These are phyloP conservation scores for Tylochromis polylepis DNA, from an alignment of 2,113 vertebrate genomes.

Conservation along the genomic window DNA sequence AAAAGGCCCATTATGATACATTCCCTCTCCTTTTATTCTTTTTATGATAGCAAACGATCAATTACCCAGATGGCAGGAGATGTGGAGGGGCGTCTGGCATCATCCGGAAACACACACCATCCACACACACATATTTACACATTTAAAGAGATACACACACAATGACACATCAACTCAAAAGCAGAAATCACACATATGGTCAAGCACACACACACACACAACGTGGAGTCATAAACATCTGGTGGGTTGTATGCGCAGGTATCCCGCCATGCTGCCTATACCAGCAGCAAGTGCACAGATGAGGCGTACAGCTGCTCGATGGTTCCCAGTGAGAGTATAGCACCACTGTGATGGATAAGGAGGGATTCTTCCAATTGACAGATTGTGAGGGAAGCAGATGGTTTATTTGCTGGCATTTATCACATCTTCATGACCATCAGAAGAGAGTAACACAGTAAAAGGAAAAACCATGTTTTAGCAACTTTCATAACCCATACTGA, in stretches of 20 bases:
- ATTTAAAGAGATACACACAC: background rate
- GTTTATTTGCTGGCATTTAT: conserved; percentile 55
- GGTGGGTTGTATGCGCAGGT: conserved; percentile 57
- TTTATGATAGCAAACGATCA: conserved; percentile 69
- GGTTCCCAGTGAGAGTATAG: conserved; percentile 26
- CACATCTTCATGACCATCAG: conserved; percentile 58
- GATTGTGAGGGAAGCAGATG: conserved; percentile 56
- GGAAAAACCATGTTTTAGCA: background rate
- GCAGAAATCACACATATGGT: conserved; percentile 20
- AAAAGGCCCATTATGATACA: conserved; percentile 66
- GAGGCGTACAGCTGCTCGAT: conserved; percentile 63
- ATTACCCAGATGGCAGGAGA: conserved; percentile 73
- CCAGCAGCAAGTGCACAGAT: conserved; percentile 57
- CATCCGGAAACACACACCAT: conserved; percentile 14
- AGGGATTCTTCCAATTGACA: conserved; percentile 50
- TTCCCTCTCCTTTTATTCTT: conserved; percentile 41
- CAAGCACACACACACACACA: conserved; percentile 1
- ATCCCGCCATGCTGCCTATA: conserved; percentile 44
- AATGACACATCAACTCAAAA: conserved; percentile 24
- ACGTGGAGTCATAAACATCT: conserved; percentile 69
- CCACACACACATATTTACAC: conserved; percentile 9
- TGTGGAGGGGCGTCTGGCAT: conserved; percentile 21
- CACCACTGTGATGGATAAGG: conserved; percentile 52
- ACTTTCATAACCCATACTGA: background rate
- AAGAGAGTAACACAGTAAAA: conserved; percentile 9